Evolutionary conservation across 1,140 invertebrate genomes (phyloP).

Genomic region (Luehdorfia chinensis): DNA sequence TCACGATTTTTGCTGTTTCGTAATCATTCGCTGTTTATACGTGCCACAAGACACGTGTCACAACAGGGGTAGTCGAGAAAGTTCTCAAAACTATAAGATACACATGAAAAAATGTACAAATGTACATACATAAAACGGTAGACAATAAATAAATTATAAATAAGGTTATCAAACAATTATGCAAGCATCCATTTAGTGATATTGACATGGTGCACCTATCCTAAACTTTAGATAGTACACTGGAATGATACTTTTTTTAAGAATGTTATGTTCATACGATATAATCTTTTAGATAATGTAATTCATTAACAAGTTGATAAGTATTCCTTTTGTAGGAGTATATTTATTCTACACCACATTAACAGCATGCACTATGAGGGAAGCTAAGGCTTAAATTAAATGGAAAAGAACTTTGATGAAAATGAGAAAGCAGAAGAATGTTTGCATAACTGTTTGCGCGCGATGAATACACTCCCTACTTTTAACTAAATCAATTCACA

Average conservation of each 20-base stretch:
- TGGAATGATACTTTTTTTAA: conserved; percentile 75
- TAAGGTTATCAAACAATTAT: conserved; percentile 54
- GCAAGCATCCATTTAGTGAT: conserved; percentile 48
- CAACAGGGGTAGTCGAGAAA: conserved; percentile 36
- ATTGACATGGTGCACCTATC: conserved; percentile 60
- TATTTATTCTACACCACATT: conserved; percentile 32
- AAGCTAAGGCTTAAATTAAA: conserved; percentile 40
- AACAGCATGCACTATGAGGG: conserved; percentile 37
- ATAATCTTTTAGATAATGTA: conserved; percentile 47
- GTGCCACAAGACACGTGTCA: conserved; percentile 30
- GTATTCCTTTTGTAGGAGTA: conserved; percentile 34
- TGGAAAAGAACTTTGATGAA: conserved; percentile 35
- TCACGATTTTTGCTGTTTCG: conserved; percentile 33
- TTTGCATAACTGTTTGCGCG: conserved; percentile 53
- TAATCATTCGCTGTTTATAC: conserved; percentile 17
- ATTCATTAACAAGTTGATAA: conserved; percentile 37
- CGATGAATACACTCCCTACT: conserved; percentile 49
- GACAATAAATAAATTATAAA: conserved; percentile 59
- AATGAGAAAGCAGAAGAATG: conserved; percentile 33
- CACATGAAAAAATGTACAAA: too few relatives aligned
- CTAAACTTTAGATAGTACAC: conserved; percentile 70
- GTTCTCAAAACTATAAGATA: conserved; percentile 41
- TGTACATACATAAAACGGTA: conserved; percentile 34
- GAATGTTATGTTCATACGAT: conserved; percentile 68
- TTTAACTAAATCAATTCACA: conserved; percentile 69